Base-by-base conservation (phyloP, 23 tunicate species). In the Halocynthia roretzi region DNA sequence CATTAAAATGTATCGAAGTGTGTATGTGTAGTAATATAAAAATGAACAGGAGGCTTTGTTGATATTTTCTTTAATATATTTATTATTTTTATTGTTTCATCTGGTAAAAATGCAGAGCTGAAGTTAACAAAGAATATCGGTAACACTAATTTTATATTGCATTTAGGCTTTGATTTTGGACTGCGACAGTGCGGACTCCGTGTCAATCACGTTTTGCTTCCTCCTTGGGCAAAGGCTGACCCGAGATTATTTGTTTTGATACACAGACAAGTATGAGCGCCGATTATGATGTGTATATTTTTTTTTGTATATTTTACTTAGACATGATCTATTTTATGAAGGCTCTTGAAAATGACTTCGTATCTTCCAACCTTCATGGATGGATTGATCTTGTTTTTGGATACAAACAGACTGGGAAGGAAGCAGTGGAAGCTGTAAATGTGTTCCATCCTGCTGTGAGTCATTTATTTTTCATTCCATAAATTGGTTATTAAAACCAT, bases 321-420 rank as follows among this genome's bases (percentile, higher is more conserved):
- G 5, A 18, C 5, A 21, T 54, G 55, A 53, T 53, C 54, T 70
- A 21, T n/a, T 40, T 80, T 67, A 63, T 52, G 51, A 76, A 93
- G 91, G 99, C 99, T 23, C 80, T 95, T 53, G 99, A 95, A 67
- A 84, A 85, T 52, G 91, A 84, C 54, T 83, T 84, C 75, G 96
- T 95, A 64, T 83, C 96, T 12, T 77, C 86, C 7, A 72, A 84
- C 51, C 68, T 95, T 14, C 91, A 86, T 40, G 54, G 86, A 23
- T 95, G 99, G 99, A 82, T 95, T 51, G 99, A 95, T 56, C 78
- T 95, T 11, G 95, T 95, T 68, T 95, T 95, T 61, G 99, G 99
- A 0, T 85, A 65, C 85, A 95, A 95, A 78, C 99, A 95, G 62
- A 77, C 79, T 15, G 99, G 99, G 50, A 78, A 81, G 57, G 82